A percentile compares a stretch with the other conserved stretches of the same genome.
Conservation (phyloP, 2,113 vertebrate genomes). For the Xyliphius kryptos region DNA sequence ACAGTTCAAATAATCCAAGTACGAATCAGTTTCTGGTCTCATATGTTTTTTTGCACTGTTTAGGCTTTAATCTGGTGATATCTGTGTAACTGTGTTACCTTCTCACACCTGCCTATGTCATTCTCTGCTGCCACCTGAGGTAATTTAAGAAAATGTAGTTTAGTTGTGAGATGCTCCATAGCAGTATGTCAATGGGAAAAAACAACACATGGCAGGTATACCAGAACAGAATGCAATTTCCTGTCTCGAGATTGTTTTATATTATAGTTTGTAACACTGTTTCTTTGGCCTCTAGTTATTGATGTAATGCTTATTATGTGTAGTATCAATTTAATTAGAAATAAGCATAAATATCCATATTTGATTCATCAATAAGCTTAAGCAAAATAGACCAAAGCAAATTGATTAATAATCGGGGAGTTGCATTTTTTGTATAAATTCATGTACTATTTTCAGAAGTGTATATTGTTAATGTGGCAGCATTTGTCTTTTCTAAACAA, state of each 20-base stretch:
- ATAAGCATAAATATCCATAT: slow-evolving; percentile 14
- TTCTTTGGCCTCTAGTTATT: slow-evolving; percentile 47
- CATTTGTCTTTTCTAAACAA: slow-evolving; percentile 21
- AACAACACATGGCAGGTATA: not conserved
- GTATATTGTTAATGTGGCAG: not conserved
- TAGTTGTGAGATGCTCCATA: slow-evolving; percentile 2
- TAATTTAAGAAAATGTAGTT: slow-evolving; percentile 15
- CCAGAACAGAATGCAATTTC: no score
- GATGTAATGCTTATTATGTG: slow-evolving; percentile 47
- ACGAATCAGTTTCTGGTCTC: no score
- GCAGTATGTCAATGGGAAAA: not conserved
- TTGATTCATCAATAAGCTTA: slow-evolving; percentile 9
- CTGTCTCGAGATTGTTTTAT: not conserved
- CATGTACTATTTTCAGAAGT: slow-evolving; percentile 10
- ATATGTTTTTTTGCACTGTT: not conserved
- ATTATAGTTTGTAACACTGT: not conserved
- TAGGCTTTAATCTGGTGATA: not conserved
- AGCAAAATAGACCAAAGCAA: slow-evolving; percentile 42
- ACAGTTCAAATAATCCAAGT: no score
- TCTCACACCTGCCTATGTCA: not conserved
- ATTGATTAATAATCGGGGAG: slow-evolving; percentile 37
- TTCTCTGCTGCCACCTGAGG: slow-evolving; percentile 12
- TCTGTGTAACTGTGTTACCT: not conserved
- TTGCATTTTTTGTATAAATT: slow-evolving; percentile 32
- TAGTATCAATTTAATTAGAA: slow-evolving; percentile 37